Evolutionary conservation across 2,113 vertebrate genomes (phyloP).

Genomic region (Corythaixoides concolor): DNA sequence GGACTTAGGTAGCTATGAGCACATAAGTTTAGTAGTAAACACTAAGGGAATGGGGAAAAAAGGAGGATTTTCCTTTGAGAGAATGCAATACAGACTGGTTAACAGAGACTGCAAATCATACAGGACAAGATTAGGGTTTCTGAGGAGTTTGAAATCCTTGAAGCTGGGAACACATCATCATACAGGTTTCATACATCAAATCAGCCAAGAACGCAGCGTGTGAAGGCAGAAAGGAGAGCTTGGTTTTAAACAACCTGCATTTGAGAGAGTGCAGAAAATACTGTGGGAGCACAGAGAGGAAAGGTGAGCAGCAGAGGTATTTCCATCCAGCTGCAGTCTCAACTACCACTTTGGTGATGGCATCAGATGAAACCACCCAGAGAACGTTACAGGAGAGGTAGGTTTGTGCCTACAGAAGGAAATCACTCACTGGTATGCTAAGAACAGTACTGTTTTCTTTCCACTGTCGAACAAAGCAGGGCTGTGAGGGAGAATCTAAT

Average conservation of each 20-base stretch:
- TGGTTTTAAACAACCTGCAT: not conserved
- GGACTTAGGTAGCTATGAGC: not conserved
- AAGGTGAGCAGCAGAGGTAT: not conserved
- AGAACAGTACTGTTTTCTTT: not conserved
- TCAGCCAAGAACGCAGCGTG: not conserved
- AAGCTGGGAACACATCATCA: not conserved
- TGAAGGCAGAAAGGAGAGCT: not conserved
- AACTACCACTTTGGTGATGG: not conserved
- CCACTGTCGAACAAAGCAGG: not conserved
- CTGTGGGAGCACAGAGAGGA: not conserved
- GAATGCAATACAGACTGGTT: not conserved
- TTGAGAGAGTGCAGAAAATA: not conserved
- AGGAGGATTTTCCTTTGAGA: not conserved
- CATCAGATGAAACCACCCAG: not conserved
- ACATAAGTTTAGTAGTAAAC: not conserved
- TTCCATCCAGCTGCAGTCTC: not conserved
- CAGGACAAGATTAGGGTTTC: not conserved
- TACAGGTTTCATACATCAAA: not conserved
- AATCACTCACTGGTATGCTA: not conserved
- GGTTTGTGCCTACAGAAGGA: not conserved
- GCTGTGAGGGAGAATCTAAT: not conserved
- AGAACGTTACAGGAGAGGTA: not conserved
- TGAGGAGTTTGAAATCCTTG: not conserved
- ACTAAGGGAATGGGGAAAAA: not conserved
- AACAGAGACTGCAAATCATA: not conserved